Evolutionary conservation across 1,140 invertebrate species (phyloP).

Genomic region (Eueides isabella): DNA sequence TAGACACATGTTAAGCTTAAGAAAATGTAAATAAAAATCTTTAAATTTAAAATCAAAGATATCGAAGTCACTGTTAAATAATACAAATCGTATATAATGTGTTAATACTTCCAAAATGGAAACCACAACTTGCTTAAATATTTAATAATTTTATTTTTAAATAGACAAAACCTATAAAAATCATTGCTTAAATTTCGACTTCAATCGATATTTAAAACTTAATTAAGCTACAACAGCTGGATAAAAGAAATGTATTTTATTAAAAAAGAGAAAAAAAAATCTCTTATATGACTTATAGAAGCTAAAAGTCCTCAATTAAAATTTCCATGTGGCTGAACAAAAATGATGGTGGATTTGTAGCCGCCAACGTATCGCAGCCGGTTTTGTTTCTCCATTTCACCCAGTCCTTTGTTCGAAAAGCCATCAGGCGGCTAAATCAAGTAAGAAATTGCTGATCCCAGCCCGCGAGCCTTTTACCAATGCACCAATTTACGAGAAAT

Average conservation of each 20-base stretch:
- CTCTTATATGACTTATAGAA: constrained; percentile 1
- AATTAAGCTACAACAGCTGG: too few species aligned
- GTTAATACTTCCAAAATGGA: too few species aligned
- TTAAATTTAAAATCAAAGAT: neutral
- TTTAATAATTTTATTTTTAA: neutral
- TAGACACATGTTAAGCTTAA: too few species aligned
- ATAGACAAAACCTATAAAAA: neutral
- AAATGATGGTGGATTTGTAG: constrained; percentile 31
- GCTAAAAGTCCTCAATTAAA: constrained; percentile 37
- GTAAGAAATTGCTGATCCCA: constrained; percentile 75
- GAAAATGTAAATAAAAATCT: neutral
- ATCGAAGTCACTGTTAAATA: neutral
- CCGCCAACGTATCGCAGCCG: constrained; percentile 28
- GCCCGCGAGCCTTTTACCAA: constrained; percentile 28
- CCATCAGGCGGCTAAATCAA: constrained; percentile 72
- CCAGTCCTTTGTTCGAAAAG: constrained; percentile 64
- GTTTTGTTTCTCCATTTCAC: constrained; percentile 60
- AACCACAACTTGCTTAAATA: too few species aligned
- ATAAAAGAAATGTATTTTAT: neutral
- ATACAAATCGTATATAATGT: too few species aligned
- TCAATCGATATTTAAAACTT: too few species aligned
- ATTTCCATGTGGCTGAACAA: constrained; percentile 37
- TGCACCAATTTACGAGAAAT: constrained; percentile 43
- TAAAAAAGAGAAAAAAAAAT: neutral
- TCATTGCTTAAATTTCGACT: neutral